Base-by-base conservation (phyloP, 2,113 vertebrate genomes). In the Martes martes region DNA sequence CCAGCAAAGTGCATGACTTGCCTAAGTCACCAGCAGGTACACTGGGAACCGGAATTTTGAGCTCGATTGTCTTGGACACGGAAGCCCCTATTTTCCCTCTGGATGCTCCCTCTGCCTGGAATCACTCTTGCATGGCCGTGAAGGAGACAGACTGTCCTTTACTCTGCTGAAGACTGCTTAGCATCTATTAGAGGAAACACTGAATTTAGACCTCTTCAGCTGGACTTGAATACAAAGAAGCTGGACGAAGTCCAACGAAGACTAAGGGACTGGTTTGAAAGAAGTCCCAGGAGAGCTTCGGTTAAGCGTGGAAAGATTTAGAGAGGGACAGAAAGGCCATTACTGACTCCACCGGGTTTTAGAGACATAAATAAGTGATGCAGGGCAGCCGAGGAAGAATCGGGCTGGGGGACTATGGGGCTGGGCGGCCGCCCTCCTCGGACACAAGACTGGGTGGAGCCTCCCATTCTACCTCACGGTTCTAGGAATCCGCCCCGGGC, bases 311-410 rank as follows among this genome's bases (percentile, higher is more conserved):
- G 78, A 90, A 80, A 80, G 95, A 93, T 95, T 80, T 52, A 95
- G 69, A 91, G 81, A 94, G 61, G 36, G 61, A 89, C 24, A 45
- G 31, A 67, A 82, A 79, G 50, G 90, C 42, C 89, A 86, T 95
- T 89, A 79, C 67, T 67, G 74, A 67, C 45, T 78, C 86, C 79
- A 19, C 80, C 39, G 73, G 39, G 55, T 33, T 83, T 95, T 79
- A 94, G 42, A 85, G 78, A 42, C 96, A 96, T 97, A 55, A 96
- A 93, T 95, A 93, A 96, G n/a, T 92, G 21, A 96, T 74, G 18
- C 36, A 39, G 86, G 78, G 57, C 81, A 86, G 52, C 65, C 0
- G 0, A 57, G 87, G 26, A 82, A 63, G 59, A 82, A 36, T 33
- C 39, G 23, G 7, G 9, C 47, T 10, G 26, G 63, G 23, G 11